A percentile compares a stretch with the other conserved stretches of the same genome.
These are phyloP conservation scores for Entelurus aequoreus DNA, from an alignment of 2,113 vertebrate genomes.

Conservation along the genomic window DNA sequence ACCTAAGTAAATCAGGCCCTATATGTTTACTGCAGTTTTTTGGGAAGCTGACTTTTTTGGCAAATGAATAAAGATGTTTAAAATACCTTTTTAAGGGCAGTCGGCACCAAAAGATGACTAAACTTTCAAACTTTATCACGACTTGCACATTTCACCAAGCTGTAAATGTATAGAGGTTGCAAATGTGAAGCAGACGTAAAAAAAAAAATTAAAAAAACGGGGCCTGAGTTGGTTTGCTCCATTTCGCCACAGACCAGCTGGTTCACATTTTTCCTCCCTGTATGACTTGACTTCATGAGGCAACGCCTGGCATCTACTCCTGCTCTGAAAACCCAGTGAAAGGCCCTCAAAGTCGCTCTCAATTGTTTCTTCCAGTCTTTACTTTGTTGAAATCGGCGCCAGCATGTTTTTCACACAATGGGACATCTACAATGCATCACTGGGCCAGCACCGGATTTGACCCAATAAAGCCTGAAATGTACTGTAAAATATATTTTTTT, in stretches of 20 bases:
- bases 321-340: neutral
- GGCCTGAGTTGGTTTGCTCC: neutral
- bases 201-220: neutral
- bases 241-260: conserved; percentile 4
- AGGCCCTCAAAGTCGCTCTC: neutral
- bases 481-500: conserved; percentile 24
- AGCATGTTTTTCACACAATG: conserved; percentile 6
- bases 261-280: conserved; percentile 5
- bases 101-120: neutral
- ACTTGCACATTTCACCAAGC: neutral
- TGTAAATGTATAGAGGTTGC: neutral
- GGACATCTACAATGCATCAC: neutral
- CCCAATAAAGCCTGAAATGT: conserved; percentile 11
- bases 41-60: too few species aligned
- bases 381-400: neutral
- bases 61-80: neutral
- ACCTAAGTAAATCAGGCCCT: too few species aligned
- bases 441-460: conserved; percentile 1
- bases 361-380: conserved; percentile 5
- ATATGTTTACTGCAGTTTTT: too few species aligned
- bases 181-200: neutral
- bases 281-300: conserved; percentile 2
- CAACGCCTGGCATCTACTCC: neutral
- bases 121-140: neutral
- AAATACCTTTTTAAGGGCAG: neutral